Conservation (phyloP, 2,113 vertebrate species). For the Eleginops maclovinus region DNA sequence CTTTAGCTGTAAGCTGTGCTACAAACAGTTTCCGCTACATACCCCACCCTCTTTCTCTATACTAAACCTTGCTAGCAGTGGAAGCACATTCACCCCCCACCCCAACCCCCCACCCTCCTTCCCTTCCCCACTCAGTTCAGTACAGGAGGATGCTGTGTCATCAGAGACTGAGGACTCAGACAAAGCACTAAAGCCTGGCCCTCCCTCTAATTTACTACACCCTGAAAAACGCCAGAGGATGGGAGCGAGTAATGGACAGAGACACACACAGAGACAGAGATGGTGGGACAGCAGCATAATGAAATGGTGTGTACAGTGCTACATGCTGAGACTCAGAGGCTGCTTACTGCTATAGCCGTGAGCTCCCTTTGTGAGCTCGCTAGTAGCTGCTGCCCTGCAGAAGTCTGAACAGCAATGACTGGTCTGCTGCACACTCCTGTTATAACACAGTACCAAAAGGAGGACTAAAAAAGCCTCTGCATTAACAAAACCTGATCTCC, state of each 20-base stretch:
- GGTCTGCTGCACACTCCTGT: conserved; percentile 17
- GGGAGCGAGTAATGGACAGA: conserved; percentile 44
- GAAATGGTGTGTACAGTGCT: conserved; percentile 46
- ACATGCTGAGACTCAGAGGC: conserved; percentile 43
- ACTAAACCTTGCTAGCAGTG: conserved; percentile 45
- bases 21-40: conserved; percentile 32
- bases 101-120: conserved; percentile 19
- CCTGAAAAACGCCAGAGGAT: conserved; percentile 41
- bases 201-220: conserved; percentile 80
- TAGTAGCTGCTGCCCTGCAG: conserved; percentile 40
- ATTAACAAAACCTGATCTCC: conserved; percentile 7
- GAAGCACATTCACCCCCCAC: conserved; percentile 45
- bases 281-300: conserved; percentile 40
- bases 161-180: conserved; percentile 83
- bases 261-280: conserved; percentile 32
- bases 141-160: conserved; percentile 81
- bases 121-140: conserved; percentile 65
- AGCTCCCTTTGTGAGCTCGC: conserved; percentile 38
- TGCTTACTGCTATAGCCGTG: conserved; percentile 40
- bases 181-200: conserved; percentile 78
- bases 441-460: not conserved
- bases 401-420: conserved; percentile 19
- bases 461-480: not conserved
- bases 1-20: conserved; percentile 41
- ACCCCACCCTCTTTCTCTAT: conserved; percentile 37